Base-by-base conservation (phyloP, 2,888 invertebrate genomes). In the Achlya flavicornis region DNA sequence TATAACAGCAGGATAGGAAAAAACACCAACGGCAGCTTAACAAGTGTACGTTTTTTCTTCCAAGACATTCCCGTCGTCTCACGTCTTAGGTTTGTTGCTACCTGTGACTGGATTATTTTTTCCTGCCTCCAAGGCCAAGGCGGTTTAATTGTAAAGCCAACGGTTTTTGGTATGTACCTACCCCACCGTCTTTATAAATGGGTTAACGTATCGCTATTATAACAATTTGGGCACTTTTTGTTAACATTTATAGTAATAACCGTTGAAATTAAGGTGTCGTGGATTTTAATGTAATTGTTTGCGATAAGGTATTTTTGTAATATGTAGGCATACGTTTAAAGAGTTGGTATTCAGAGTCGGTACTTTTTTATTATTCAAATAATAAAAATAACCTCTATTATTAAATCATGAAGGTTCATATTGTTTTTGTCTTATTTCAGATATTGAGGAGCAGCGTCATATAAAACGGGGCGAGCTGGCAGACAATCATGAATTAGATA, bases 401-500 rank as follows among this genome's bases (percentile, higher is more conserved):
- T 43, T 43, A 11, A 10, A 43, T 43, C 7, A 35, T 35, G 10
- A 38, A 41, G 7, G 1, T 53, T 19, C 10, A 53, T n/a, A 48
- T 19, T 10, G 19, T 61, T 69, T 66, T 64, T 62, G 62, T 38
- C 61, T 84, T 85, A 78, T 86, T 83, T 64, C 84, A 87, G 86
- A 76, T 73, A 68, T 70, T 68, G 61, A 67, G 68, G 69, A 75
- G 67, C 76, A 68, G 71, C 71, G 71, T 73, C 69, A 32, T 67
- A 68, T 75, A 70, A 80, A 77, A 80, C 84, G 81, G 78, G 83
- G 84, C 83, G 83, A 72, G 74, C 82, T 84, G 87, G 85, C 86
- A 71, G 72, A 76, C 84, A 77, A 92, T 78, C 84, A 93, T 93
- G 93, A 84, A 91, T 86, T 93, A 93, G 93, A 93, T 93, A 92